phyloP scores from a whole-genome alignment of 2,888 invertebrate genomes.

The Agrilus cyanescens region DNA sequence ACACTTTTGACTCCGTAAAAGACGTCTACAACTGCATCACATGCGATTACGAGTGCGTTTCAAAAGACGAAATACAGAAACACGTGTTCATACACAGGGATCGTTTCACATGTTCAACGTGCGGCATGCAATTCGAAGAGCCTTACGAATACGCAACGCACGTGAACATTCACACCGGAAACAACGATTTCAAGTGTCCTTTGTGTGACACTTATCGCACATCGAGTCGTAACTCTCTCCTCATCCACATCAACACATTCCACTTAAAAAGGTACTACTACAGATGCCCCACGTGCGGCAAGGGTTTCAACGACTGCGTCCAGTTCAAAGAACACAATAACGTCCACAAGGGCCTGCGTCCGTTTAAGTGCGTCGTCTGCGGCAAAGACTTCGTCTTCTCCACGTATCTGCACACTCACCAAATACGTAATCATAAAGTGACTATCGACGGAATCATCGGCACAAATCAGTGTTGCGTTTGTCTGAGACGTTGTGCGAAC shows the following conservation, averaged over 20 bases:
- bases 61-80: constrained; percentile 11
- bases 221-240: constrained; percentile 19
- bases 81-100: constrained; percentile 14
- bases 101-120: constrained; percentile 34
- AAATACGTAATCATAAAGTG: constrained; percentile 27
- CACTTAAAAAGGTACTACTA: constrained; percentile 34
- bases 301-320: constrained; percentile 41
- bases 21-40: constrained; percentile 18
- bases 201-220: constrained; percentile 17
- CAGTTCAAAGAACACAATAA: constrained; percentile 44
- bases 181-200: constrained; percentile 10
- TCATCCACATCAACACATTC: constrained; percentile 24
- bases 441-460: constrained; percentile 34
- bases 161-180: constrained; percentile 22
- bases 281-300: constrained; percentile 40
- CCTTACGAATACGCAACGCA: constrained; percentile 28
- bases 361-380: constrained; percentile 41
- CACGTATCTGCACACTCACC: constrained; percentile 39
- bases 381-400: constrained; percentile 39
- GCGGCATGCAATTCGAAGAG: constrained; percentile 25
- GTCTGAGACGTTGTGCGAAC: constrained; percentile 26
- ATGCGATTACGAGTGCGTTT: constrained; percentile 11
- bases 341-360: constrained; percentile 41
- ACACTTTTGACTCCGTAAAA: constrained; percentile 23
- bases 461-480: constrained; percentile 29